phyloP scores from a whole-genome alignment of 2,113 vertebrate species.

The Pipra filicauda region DNA sequence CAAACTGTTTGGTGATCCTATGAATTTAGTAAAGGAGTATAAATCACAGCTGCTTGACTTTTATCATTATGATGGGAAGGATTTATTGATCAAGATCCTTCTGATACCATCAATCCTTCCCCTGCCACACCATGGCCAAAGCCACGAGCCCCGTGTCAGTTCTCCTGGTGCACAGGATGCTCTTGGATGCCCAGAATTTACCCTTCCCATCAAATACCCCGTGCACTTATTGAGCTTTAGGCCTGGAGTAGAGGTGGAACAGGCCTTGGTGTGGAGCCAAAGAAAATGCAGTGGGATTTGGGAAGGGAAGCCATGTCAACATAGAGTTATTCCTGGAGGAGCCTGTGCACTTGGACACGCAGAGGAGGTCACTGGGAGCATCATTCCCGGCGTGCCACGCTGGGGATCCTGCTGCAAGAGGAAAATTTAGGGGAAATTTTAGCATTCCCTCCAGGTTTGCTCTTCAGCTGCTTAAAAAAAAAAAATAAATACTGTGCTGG shows the following conservation, averaged over 20 bases:
- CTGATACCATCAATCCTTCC: background rate
- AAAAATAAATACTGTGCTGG: background rate
- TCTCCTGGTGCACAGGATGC: background rate
- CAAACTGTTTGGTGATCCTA: background rate
- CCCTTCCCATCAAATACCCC: background rate
- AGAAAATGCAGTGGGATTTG: background rate
- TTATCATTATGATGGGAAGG: background rate
- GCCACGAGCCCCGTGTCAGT: fast-evolving
- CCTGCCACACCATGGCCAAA: fast-evolving
- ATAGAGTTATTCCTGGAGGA: conserved; percentile 25
- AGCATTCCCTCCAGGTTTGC: background rate
- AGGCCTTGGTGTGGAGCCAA: conserved; percentile 11
- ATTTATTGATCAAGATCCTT: background rate
- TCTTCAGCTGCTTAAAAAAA: background rate
- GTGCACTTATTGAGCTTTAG: background rate
- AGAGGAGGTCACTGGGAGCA: background rate
- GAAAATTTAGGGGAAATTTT: background rate
- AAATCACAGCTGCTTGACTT: background rate
- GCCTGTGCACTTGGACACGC: background rate
- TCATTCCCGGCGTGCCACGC: background rate
- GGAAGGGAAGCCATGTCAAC: background rate
- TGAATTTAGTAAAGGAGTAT: background rate
- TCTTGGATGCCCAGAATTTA: background rate
- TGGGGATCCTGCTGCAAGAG: background rate
- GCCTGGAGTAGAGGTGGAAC: background rate